These are phyloP conservation scores for Desoria tigrina DNA, from an alignment of 2,888 invertebrate species.

Conservation along the genomic window DNA sequence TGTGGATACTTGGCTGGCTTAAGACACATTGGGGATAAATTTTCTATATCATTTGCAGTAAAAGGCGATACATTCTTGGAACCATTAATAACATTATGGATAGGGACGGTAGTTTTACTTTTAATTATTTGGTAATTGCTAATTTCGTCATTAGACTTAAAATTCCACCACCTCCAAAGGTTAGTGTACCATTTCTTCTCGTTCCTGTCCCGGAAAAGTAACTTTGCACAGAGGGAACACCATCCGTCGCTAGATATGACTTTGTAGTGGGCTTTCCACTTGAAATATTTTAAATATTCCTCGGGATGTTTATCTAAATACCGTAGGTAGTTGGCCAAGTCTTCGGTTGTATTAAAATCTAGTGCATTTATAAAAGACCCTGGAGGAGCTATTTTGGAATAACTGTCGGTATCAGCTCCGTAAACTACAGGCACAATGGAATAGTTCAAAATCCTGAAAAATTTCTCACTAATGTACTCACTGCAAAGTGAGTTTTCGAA, in stretches of 20 bases:
- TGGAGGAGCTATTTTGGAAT: slow-evolving; percentile 15
- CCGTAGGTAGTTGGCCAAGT: slow-evolving; percentile 18
- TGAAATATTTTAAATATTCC: slow-evolving; percentile 17
- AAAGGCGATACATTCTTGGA: neutral
- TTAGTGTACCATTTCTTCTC: slow-evolving; percentile 16
- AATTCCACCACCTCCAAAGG: slow-evolving; percentile 25
- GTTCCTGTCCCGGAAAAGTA: neutral
- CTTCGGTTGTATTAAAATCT: slow-evolving; percentile 19
- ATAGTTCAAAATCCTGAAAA: slow-evolving; percentile 19
- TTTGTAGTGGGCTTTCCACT: too few species aligned
- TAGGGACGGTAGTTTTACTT: too few species aligned
- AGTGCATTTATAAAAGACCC: slow-evolving; percentile 21
- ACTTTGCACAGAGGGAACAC: slow-evolving; percentile 9
- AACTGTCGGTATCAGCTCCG: slow-evolving; percentile 22
- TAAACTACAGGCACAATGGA: slow-evolving; percentile 38
- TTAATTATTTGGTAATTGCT: too few species aligned
- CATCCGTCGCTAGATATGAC: too few species aligned
- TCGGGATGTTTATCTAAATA: slow-evolving; percentile 20
- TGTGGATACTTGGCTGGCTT: neutral
- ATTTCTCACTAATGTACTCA: slow-evolving; percentile 38
- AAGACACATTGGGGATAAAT: neutral
- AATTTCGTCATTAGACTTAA: too few species aligned
- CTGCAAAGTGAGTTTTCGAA: slow-evolving; percentile 38
- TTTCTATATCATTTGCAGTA: neutral
- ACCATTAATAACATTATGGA: neutral